Evolutionary conservation across 2,888 invertebrate species (phyloP).

Genomic region (Stenotaenia linearis): DNA sequence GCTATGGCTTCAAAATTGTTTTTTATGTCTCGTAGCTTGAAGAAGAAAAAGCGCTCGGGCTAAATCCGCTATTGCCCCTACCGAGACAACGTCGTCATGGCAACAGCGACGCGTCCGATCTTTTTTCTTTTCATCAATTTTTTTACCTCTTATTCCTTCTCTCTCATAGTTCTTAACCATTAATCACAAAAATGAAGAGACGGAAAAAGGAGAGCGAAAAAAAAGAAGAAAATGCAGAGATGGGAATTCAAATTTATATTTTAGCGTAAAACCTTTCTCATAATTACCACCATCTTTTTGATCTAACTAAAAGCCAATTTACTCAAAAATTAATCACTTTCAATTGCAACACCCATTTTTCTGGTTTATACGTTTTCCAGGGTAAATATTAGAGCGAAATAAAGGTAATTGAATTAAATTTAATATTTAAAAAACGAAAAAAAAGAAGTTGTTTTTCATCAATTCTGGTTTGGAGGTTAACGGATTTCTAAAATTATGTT

Average conservation of each 20-base stretch:
- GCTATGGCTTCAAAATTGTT: background rate
- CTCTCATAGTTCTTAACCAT: background rate
- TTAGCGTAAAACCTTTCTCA: background rate
- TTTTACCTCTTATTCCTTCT: background rate
- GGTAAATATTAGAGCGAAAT: background rate
- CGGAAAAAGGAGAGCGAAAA: background rate
- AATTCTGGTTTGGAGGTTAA: too few species aligned
- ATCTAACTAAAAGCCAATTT: background rate
- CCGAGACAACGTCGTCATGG: background rate
- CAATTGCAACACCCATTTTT: background rate
- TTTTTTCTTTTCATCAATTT: background rate
- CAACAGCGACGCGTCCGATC: background rate
- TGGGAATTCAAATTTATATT: background rate
- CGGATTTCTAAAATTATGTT: too few species aligned
- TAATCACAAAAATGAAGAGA: background rate
- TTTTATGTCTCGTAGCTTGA: background rate
- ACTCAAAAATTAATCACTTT: background rate
- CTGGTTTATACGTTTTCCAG: background rate
- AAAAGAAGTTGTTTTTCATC: too few species aligned
- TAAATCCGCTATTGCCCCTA: background rate
- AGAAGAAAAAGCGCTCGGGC: slow-evolving; percentile 1
- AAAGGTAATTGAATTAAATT: too few species aligned
- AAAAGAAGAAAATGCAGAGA: background rate
- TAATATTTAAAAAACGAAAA: too few species aligned
- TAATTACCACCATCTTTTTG: background rate